Base-by-base conservation (phyloP, 2,113 vertebrate species). In the Melanerpes aurifrons region DNA sequence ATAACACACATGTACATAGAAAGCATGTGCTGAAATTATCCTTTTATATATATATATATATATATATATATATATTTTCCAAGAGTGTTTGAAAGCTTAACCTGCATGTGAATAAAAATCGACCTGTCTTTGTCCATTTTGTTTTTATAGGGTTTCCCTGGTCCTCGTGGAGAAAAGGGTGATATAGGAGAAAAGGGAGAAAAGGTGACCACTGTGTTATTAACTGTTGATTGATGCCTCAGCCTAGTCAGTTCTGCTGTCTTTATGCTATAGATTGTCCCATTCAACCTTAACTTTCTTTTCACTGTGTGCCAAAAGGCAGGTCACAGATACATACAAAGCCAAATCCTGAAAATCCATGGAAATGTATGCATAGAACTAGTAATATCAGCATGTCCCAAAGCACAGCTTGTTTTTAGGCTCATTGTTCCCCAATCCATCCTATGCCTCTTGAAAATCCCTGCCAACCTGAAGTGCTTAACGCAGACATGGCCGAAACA, bases 111-210 rank as follows among this genome's bases (percentile, higher is more conserved):
- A 48, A 40, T 59, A 70, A 66, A 89, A 76, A 73, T 84, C 91
- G 91, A 92, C 59, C 90, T 90, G 4, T 95, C 82, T 97, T 94
- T 94, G 88, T 96, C 97, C 98, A n/a, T 98, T 97, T 98, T 98
- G 98, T 97, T 98, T 98, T 76, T 91, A 15, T 98, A 99, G 99
- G 99, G 99, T 96, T 99, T 99, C 90, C 98, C 98, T 93, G 99
- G 99, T 97, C 98, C 99, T 97, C 99, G 97, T 96, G 99, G 99
- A 97, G 99, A 99, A 95, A 99, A 99, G 97, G 99, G 99, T 96
- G 98, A 99, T 97, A 90, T 96, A 94, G 99, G 99, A 98, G 99
- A 99, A 96, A 99, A 98, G 98, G 99, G 99, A 98, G 99, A 99
- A 98, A 99, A 99, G 99, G 99, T 99, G 98, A 99, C 97, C 79